Conservation (phyloP, 2,113 vertebrate genomes). For the Leptocoma aspasia region DNA sequence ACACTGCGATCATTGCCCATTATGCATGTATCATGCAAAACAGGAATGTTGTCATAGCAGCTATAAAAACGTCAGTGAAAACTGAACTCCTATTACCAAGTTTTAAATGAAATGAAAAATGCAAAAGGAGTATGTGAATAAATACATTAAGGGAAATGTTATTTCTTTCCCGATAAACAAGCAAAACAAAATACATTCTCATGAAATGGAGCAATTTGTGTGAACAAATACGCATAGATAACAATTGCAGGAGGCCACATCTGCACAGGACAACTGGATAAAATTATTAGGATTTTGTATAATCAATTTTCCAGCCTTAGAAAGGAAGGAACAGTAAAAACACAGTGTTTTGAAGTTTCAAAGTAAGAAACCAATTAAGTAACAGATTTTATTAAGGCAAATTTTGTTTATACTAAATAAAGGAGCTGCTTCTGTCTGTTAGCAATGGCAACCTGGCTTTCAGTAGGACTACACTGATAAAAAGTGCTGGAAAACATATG, state of each 20-base stretch:
- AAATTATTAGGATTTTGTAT: not conserved
- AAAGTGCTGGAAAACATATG: not conserved
- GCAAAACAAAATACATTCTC: constrained; percentile 3
- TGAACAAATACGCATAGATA: constrained; percentile 9
- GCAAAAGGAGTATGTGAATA: constrained; percentile 14
- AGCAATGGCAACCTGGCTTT: not conserved
- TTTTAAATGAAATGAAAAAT: constrained; percentile 59
- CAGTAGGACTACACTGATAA: not conserved
- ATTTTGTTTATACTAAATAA: not conserved
- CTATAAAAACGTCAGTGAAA: constrained; percentile 59
- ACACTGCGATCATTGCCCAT: constrained; percentile 7
- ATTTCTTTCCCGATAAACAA: not conserved
- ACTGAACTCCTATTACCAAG: constrained; percentile 45
- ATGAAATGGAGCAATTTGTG: not conserved
- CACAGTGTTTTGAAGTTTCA: not conserved
- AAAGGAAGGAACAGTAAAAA: not conserved
- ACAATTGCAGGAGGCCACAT: constrained; percentile 7
- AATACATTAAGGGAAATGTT: constrained; percentile 27
- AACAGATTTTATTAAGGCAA: not conserved
- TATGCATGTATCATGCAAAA: constrained; percentile 51
- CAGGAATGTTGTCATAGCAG: constrained; percentile 41
- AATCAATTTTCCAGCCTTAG: constrained; percentile 1
- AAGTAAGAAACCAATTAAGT: not conserved
- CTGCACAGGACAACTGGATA: not conserved
- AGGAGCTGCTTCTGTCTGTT: not conserved